Evolutionary conservation across 2,113 vertebrate genomes (phyloP).

Genomic region (Aepyceros melampus): DNA sequence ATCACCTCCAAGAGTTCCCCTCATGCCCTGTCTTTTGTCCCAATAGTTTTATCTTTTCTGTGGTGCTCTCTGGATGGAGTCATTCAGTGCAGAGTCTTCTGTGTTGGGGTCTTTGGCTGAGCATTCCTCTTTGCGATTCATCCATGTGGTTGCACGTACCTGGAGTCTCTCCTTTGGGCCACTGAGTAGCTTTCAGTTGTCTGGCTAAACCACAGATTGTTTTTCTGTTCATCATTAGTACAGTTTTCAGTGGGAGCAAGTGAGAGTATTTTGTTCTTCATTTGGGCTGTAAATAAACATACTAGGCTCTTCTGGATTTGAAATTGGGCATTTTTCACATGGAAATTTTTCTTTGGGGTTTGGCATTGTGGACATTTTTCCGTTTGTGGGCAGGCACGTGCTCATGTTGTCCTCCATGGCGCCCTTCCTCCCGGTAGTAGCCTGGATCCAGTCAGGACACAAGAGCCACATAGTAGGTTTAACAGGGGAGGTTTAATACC

Average conservation of each 20-base stretch:
- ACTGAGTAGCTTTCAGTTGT: background rate
- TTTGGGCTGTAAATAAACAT: background rate
- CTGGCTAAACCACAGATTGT: background rate
- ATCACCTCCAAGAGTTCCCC: background rate
- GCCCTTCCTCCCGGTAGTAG: background rate
- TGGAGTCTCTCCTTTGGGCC: background rate
- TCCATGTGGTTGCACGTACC: background rate
- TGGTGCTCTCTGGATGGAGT: background rate
- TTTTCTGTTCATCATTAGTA: background rate
- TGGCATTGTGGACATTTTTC: background rate
- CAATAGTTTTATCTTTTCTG: background rate
- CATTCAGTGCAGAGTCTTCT: background rate
- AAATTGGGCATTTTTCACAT: constrained; percentile 1
- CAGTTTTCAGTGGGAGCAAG: background rate
- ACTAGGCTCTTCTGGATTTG: background rate
- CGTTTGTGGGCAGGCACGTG: background rate
- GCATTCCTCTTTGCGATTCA: background rate
- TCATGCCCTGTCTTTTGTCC: background rate
- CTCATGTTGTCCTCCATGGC: background rate
- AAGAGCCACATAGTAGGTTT: background rate
- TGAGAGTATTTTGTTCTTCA: background rate
- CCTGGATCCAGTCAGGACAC: background rate
- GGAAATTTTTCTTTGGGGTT: background rate
- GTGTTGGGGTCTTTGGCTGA: background rate
- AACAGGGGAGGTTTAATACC: background rate